These are phyloP conservation scores for Platalea minor DNA, from an alignment of 2,797 vertebrate species.

Conservation along the genomic window DNA sequence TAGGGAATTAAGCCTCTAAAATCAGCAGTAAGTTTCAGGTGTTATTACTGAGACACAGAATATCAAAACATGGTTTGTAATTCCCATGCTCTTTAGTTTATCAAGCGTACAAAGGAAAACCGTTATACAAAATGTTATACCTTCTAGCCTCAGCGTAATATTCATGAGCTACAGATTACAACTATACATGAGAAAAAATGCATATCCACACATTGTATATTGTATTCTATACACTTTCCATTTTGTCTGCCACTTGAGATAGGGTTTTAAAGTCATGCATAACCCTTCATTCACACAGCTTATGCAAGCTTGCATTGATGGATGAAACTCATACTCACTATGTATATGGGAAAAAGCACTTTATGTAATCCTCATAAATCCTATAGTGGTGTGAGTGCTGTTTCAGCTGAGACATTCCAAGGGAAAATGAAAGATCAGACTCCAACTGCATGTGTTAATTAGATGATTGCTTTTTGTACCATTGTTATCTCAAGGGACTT, in stretches of 20 bases:
- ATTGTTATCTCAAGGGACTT: background rate
- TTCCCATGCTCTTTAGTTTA: background rate
- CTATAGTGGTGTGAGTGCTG: background rate
- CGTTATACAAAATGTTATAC: background rate
- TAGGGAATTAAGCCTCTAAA: background rate
- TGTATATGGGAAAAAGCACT: conserved; percentile 49
- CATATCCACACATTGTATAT: background rate
- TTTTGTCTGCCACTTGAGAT: conserved; percentile 26
- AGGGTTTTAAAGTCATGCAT: conserved; percentile 17
- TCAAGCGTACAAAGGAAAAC: background rate
- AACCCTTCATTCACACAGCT: background rate
- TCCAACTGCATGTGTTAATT: conserved; percentile 22
- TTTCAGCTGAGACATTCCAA: background rate
- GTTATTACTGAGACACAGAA: background rate
- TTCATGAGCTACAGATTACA: background rate
- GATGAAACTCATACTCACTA: conserved; percentile 11
- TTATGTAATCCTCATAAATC: conserved; percentile 48
- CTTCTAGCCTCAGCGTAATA: background rate
- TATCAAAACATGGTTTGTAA: background rate
- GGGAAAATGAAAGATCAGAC: background rate
- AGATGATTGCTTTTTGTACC: conserved; percentile 15
- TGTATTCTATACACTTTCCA: background rate
- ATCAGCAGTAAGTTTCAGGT: background rate
- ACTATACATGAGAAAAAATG: background rate
- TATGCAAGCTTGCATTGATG: conserved; percentile 24